Percentiles rank a stretch among this genome's conserved stretches.
These are phyloP conservation scores for Neotoxoptera formosana DNA, from an alignment of 1,140 invertebrate species.

Conservation along the genomic window DNA sequence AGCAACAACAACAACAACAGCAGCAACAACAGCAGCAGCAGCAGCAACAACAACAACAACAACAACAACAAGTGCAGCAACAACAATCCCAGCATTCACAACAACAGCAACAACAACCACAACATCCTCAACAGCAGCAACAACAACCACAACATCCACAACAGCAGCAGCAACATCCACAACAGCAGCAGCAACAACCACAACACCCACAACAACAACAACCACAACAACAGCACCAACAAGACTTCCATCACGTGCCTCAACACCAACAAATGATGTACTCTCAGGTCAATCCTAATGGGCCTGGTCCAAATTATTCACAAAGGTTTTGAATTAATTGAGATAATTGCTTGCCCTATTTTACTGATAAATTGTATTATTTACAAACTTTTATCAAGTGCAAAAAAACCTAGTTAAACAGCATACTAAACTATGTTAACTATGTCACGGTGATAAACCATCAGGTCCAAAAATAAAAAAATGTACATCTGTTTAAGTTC, in stretches of 20 bases:
- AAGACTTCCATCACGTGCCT: slow-evolving; percentile 55
- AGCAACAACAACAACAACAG: slow-evolving; percentile 63
- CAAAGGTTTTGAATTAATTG: slow-evolving; percentile 59
- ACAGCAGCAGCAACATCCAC: slow-evolving; percentile 46
- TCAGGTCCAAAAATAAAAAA: neutral
- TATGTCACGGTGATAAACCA: no score
- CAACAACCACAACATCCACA: slow-evolving; percentile 59
- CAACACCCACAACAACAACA: slow-evolving; percentile 64
- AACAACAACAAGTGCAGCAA: slow-evolving; percentile 62
- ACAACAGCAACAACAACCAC: slow-evolving; percentile 61
- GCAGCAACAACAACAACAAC: slow-evolving; percentile 64
- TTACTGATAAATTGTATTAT: neutral
- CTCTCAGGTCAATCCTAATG: slow-evolving; percentile 42
- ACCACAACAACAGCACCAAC: slow-evolving; percentile 62
- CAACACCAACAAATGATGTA: slow-evolving; percentile 60
- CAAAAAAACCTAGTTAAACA: neutral
- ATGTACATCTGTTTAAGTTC: neutral
- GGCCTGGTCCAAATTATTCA: slow-evolving; percentile 30
- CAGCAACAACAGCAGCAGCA: slow-evolving; percentile 64
- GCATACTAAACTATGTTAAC: neutral
- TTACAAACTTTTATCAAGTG: neutral
- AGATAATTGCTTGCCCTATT: neutral
- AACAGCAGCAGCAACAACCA: slow-evolving; percentile 63
- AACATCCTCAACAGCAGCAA: slow-evolving; percentile 61
- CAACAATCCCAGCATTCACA: slow-evolving; percentile 62